phyloP scores from a whole-genome alignment of 2,113 vertebrate genomes.

The Anhinga anhinga region DNA sequence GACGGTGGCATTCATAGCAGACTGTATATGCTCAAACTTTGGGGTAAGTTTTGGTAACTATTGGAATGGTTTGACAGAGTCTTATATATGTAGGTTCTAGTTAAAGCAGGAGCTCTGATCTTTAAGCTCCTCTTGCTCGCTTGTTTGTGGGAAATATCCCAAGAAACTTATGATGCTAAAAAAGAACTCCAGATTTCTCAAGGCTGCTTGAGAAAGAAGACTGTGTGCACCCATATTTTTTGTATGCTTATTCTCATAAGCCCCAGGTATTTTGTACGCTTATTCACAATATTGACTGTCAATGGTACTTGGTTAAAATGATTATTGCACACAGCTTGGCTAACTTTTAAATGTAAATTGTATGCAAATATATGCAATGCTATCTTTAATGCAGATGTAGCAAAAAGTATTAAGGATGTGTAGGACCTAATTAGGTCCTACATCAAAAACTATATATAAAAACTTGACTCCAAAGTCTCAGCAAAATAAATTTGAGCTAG shows the following conservation, averaged over 20 bases:
- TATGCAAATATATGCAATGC: conserved; percentile 78
- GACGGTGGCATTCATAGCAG: fast-evolving
- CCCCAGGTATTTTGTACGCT: not conserved
- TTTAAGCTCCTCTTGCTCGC: not conserved
- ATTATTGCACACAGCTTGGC: conserved; percentile 67
- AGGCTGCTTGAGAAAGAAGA: not conserved
- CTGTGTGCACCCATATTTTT: not conserved
- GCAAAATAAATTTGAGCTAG: conserved; percentile 73
- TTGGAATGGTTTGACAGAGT: fast-evolving
- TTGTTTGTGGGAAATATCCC: not conserved
- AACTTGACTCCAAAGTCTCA: conserved; percentile 74
- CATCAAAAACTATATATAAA: conserved; percentile 80
- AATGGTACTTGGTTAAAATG: conserved; percentile 57
- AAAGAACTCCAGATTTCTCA: not conserved
- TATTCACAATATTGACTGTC: conserved; percentile 63
- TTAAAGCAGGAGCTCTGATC: not conserved
- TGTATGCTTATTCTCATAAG: not conserved
- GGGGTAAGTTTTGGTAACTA: not conserved
- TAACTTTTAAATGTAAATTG: conserved; percentile 78
- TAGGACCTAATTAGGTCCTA: conserved; percentile 79
- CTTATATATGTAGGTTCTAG: fast-evolving
- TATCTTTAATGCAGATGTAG: conserved; percentile 80
- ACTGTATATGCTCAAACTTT: fast-evolving
- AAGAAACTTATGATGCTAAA: not conserved
- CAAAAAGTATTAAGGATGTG: conserved; percentile 79